phyloP scores from a whole-genome alignment of 2,113 vertebrate genomes.

The Malurus melanocephalus region DNA sequence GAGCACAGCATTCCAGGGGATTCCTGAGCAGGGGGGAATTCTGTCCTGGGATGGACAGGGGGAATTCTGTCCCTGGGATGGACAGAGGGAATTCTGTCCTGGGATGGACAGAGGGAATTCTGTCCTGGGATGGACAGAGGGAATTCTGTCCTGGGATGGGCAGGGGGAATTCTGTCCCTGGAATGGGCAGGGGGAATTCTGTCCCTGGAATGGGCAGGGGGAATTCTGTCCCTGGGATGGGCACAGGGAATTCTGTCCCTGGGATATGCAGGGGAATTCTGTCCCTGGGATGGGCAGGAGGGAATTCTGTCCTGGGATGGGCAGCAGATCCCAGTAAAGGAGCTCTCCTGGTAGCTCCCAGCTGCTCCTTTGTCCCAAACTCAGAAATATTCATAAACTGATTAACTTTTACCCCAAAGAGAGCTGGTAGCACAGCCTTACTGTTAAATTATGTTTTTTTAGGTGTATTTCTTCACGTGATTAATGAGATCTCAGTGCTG shows the following conservation, averaged over 20 bases:
- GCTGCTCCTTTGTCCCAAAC: background rate
- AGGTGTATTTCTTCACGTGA: slow-evolving; percentile 70
- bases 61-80: background rate
- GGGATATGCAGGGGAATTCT: background rate
- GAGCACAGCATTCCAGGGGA: background rate
- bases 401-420: slow-evolving; percentile 36
- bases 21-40: background rate
- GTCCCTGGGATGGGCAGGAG: background rate
- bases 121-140: background rate
- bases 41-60: background rate
- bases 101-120: background rate
- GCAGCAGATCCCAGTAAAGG: background rate
- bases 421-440: slow-evolving; percentile 38
- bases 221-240: background rate
- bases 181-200: background rate
- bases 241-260: background rate
- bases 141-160: background rate
- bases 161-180: background rate
- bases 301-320: background rate
- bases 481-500: slow-evolving; percentile 72
- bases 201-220: background rate
- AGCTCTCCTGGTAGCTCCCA: background rate
- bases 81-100: background rate
- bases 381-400: slow-evolving; percentile 21
- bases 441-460: slow-evolving; percentile 69